Evolutionary conservation across 2,113 vertebrate genomes (phyloP).

Genomic region (Cyphomyrus discorhynchus): DNA sequence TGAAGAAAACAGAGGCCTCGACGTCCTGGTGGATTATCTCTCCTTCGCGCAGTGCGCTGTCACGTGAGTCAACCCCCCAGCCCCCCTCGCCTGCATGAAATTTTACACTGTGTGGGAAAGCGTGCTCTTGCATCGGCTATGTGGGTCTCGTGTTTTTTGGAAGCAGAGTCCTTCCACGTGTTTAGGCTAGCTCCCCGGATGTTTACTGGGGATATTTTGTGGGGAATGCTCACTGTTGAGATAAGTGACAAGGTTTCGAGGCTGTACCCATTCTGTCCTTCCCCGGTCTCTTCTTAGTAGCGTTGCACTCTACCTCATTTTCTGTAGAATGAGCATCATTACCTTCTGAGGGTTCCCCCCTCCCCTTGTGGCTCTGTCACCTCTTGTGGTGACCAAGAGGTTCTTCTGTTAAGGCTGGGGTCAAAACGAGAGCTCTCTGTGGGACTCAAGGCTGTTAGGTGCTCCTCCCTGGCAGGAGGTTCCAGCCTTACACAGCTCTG

Average conservation of each 20-base stretch:
- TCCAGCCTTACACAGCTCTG: background rate
- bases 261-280: background rate
- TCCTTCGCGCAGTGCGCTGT: conserved; percentile 95
- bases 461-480: background rate
- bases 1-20: conserved; percentile 91
- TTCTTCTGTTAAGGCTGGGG: background rate
- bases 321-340: background rate
- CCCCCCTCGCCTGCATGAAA: background rate
- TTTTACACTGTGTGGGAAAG: background rate
- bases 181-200: background rate
- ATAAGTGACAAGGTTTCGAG: background rate
- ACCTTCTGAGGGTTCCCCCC: too few relatives aligned
- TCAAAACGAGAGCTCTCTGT: background rate
- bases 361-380: background rate
- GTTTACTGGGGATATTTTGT: background rate
- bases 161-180: background rate
- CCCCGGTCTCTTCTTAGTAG: background rate
- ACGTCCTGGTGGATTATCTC: conserved; percentile 90
- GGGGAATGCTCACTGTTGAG: background rate
- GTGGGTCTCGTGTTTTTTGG: background rate
- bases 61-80: conserved; percentile 71
- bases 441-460: background rate
- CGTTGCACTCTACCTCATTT: background rate
- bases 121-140: background rate
- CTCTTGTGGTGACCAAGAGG: background rate